These are phyloP conservation scores for Caenorhabditis panamensis DNA, from an alignment of 2,888 invertebrate genomes.

Conservation along the genomic window DNA sequence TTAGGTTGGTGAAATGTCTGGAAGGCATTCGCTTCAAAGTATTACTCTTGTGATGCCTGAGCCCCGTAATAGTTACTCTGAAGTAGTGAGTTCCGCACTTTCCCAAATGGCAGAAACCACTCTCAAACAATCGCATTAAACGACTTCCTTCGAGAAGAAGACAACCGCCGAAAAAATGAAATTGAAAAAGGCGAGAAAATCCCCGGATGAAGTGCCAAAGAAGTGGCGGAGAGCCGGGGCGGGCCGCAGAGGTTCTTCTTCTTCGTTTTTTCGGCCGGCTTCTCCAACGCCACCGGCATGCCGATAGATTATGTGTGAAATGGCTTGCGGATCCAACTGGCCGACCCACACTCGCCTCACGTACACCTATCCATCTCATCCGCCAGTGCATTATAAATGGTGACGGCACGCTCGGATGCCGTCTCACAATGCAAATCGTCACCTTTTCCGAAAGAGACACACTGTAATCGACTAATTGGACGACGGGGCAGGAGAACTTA, in stretches of 20 bases:
- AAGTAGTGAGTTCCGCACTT: slow-evolving; percentile 15
- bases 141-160: background rate
- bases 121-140: slow-evolving; percentile 13
- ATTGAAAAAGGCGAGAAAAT: slow-evolving; percentile 45
- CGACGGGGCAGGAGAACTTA: background rate
- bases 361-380: slow-evolving; percentile 40
- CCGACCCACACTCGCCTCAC: slow-evolving; percentile 1
- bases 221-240: slow-evolving; percentile 4
- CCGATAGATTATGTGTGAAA: slow-evolving; percentile 59
- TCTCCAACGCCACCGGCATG: slow-evolving; percentile 7
- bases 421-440: slow-evolving; percentile 49
- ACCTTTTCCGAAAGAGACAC: slow-evolving; percentile 31
- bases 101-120: slow-evolving; percentile 34
- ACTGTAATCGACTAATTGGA: slow-evolving; percentile 41
- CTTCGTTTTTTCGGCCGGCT: slow-evolving; percentile 8
- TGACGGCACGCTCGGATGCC: slow-evolving; percentile 51
- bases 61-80: too few relatives aligned
- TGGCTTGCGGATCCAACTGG: slow-evolving; percentile 33
- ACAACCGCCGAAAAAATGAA: slow-evolving; percentile 12
- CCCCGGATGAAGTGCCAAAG: slow-evolving; percentile 44
- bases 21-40: too few relatives aligned
- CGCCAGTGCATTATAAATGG: slow-evolving; percentile 55
- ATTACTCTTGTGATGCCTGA: too few relatives aligned
- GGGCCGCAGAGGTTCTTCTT: slow-evolving; percentile 45
- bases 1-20: background rate